Base-by-base conservation (phyloP, 2,888 invertebrate species). In the Dyspetes luteomarginatus region DNA sequence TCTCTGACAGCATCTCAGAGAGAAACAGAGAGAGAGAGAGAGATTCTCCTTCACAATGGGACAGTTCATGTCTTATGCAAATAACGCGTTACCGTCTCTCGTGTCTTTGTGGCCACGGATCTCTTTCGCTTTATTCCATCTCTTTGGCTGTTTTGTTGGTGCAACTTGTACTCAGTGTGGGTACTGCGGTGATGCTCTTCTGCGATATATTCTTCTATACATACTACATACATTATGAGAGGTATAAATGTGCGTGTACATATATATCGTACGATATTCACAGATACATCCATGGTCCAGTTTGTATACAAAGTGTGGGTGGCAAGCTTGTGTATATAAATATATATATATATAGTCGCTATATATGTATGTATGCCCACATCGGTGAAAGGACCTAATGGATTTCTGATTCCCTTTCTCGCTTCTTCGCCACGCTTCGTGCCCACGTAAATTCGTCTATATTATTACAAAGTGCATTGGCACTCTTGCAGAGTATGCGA, bases 361-460 rank as follows among this genome's bases (percentile, higher is more conserved):
- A 62, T 19, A n/a, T 22, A n/a, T 52, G 43, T 28, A 55, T 62
- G 19, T 83, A 80, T 85, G 86, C 86, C 84, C 82, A 85, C 86
- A 87, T 7, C 85, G 81, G 83, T 80, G 83, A 83, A 84, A 83
- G 84, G 85, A 84, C 84, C 85, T 88, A 88, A 88, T 88, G 86
- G 88, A 87, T 86, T 88, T 86, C 86, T 86, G 89, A 88, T 88
- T 86, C 83, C 75, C 74, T 77, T 77, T 77, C 56, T 56, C 78
- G 41, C 56, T 64, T 28, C 28, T 60, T 62, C 75, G 75, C 74
- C 72, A 75, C 62, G 75, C 81, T 68, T 45, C 75, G 65, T 76
- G 72, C 82, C 82, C 86, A 88, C 87, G 84, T 87, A 83, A 84
- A 78, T 85, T 76, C 67, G 76, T 72, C 72, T 75, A 76, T 80